A percentile compares a stretch with the other conserved stretches of the same genome.
Evolutionary conservation across 2,113 vertebrate species (phyloP).

Genomic region (Pituophis catenifer): DNA sequence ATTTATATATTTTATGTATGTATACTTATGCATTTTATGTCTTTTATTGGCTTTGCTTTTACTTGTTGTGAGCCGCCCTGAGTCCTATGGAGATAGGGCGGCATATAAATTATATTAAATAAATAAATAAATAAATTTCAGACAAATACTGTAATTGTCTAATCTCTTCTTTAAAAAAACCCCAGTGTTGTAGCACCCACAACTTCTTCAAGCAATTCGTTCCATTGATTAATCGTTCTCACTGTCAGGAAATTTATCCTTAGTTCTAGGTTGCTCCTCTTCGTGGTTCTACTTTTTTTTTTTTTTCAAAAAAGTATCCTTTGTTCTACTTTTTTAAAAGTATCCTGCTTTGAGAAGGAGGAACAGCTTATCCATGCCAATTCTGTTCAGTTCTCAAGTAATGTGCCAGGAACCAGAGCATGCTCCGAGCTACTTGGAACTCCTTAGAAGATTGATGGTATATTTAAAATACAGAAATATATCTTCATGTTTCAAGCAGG

Average conservation of each 20-base stretch:
- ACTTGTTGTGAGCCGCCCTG: too few species aligned
- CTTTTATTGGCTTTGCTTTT: too few species aligned
- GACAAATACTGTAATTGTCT: neutral
- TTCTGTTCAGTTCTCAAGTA: neutral
- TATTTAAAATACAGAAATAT: neutral
- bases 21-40: too few species aligned
- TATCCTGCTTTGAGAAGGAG: neutral
- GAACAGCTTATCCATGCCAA: neutral
- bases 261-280: neutral
- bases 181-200: neutral
- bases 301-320: neutral
- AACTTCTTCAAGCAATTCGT: neutral
- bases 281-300: slow-evolving; percentile 18
- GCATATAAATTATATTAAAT: too few species aligned
- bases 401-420: neutral
- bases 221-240: neutral
- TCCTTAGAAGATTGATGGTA: neutral
- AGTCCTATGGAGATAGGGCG: too few species aligned
- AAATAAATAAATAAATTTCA: neutral
- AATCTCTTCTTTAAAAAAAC: neutral
- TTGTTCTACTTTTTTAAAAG: slow-evolving; percentile 18
- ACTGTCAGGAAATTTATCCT: neutral
- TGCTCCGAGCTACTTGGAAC: neutral
- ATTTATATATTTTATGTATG: too few species aligned
- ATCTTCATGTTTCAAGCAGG: neutral